Conservation (phyloP, 2,797 vertebrate species). For the Sebastes baramenuke region DNA sequence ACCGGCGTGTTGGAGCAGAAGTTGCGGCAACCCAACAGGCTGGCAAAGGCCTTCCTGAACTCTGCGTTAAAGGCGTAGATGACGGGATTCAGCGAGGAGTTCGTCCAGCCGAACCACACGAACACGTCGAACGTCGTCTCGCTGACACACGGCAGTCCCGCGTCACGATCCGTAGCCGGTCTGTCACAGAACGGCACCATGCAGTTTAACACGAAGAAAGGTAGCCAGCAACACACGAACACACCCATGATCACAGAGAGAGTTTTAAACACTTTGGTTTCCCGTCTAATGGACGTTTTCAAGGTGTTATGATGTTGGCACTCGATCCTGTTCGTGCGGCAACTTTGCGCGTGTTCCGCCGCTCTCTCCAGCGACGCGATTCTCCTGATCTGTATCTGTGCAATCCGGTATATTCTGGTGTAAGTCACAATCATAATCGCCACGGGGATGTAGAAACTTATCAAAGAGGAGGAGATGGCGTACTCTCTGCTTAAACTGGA, state of each 20-base stretch:
- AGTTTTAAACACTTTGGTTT: conserved; percentile 95
- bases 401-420: conserved; percentile 93
- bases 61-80: conserved; percentile 97
- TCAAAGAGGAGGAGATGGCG: conserved; percentile 93
- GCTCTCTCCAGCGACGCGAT: conserved; percentile 93
- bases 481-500: conserved; percentile 95
- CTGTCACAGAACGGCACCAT: conserved; percentile 92
- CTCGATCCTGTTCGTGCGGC: conserved; percentile 81
- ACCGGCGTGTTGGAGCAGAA: conserved; percentile 87
- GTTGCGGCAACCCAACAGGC: conserved; percentile 87
- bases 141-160: conserved; percentile 90
- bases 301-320: conserved; percentile 86
- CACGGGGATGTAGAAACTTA: conserved; percentile 97
- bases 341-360: conserved; percentile 90
- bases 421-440: conserved; percentile 97
- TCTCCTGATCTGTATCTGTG: conserved; percentile 91
- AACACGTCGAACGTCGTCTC: conserved; percentile 95
- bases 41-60: conserved; percentile 92
- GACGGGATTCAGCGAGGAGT: conserved; percentile 94
- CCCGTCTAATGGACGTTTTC: conserved; percentile 89
- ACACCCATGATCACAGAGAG: conserved; percentile 95
- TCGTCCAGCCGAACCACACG: conserved; percentile 98
- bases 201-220: conserved; percentile 95
- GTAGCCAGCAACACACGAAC: conserved; percentile 97
- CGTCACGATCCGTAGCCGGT: conserved; percentile 65